Evolutionary conservation across 92 coral and sea anemone genomes (phyloP).

Genomic region (Ricordea florida): DNA sequence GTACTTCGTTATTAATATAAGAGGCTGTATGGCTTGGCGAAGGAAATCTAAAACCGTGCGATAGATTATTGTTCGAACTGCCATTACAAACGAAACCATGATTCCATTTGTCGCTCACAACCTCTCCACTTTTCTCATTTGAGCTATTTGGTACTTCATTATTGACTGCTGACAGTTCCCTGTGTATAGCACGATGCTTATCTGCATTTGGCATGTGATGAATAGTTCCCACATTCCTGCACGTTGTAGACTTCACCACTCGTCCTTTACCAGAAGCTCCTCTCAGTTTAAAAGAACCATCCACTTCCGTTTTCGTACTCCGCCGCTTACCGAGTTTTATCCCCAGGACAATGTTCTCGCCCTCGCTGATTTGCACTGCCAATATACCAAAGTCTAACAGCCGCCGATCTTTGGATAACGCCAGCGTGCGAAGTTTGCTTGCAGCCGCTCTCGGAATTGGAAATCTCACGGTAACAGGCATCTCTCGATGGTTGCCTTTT

Average conservation of each 20-base stretch:
- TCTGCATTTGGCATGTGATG: slow-evolving; percentile 27
- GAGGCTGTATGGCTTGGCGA: too few relatives aligned
- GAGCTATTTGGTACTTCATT: background rate
- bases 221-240: slow-evolving; percentile 25
- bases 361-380: slow-evolving; percentile 89
- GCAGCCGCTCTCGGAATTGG: slow-evolving; percentile 80
- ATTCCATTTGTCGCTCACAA: background rate
- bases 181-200: too few relatives aligned
- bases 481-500: background rate
- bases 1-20: too few relatives aligned
- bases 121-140: background rate
- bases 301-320: slow-evolving; percentile 29
- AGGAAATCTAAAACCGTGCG: slow-evolving; percentile 4
- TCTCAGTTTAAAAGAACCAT: slow-evolving; percentile 1
- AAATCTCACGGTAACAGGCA: slow-evolving; percentile 67
- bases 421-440: slow-evolving; percentile 77
- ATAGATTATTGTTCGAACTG: background rate
- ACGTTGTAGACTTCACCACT: slow-evolving; percentile 25
- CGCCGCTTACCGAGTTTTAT: slow-evolving; percentile 64
- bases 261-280: slow-evolving; percentile 18
- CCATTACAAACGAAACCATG: too few relatives aligned
- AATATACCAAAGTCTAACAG: slow-evolving; percentile 81
- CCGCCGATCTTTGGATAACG: slow-evolving; percentile 79
- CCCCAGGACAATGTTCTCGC: slow-evolving; percentile 87
- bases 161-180: too few relatives aligned